Evolutionary conservation across 1,140 invertebrate species (phyloP).

Genomic region (Leptinotarsa texana): DNA sequence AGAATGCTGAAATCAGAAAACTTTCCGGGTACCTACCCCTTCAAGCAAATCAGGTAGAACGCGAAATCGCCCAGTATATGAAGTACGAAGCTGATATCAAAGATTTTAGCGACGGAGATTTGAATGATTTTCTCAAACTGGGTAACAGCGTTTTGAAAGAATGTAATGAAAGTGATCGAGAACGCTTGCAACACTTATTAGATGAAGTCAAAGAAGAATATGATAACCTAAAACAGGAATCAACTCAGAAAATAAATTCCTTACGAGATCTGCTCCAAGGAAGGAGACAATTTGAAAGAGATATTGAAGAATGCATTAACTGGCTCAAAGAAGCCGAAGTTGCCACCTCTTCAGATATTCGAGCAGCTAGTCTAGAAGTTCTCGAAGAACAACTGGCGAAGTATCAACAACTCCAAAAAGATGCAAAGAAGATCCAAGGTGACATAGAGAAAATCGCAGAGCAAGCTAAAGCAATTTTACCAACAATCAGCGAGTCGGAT

Average conservation of each 20-base stretch:
- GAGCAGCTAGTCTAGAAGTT: conserved; percentile 75
- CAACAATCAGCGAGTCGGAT: conserved; percentile 82
- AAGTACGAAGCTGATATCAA: conserved; percentile 75
- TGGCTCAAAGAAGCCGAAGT: conserved; percentile 89
- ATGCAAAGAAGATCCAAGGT: conserved; percentile 71
- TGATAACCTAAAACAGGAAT: conserved; percentile 70
- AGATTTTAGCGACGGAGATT: conserved; percentile 74
- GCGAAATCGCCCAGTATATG: conserved; percentile 75
- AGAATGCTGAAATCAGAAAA: conserved; percentile 76
- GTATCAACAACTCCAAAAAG: conserved; percentile 78
- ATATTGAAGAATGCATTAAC: conserved; percentile 77
- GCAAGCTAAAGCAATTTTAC: conserved; percentile 78
- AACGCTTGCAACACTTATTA: conserved; percentile 67
- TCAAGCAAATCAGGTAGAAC: conserved; percentile 73
- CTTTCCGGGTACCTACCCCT: conserved; percentile 75
- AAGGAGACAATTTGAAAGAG: conserved; percentile 78
- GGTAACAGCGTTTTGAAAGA: conserved; percentile 77
- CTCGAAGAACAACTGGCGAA: conserved; percentile 84
- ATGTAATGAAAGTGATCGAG: conserved; percentile 73
- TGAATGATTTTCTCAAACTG: conserved; percentile 77
- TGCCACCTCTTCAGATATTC: conserved; percentile 76
- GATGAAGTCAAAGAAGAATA: conserved; percentile 72
- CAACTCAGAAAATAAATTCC: conserved; percentile 72
- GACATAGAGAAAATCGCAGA: conserved; percentile 75
- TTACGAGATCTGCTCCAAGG: conserved; percentile 74